Conservation (phyloP, 2,113 vertebrate species). For the Trichomycterus rosablanca region DNA sequence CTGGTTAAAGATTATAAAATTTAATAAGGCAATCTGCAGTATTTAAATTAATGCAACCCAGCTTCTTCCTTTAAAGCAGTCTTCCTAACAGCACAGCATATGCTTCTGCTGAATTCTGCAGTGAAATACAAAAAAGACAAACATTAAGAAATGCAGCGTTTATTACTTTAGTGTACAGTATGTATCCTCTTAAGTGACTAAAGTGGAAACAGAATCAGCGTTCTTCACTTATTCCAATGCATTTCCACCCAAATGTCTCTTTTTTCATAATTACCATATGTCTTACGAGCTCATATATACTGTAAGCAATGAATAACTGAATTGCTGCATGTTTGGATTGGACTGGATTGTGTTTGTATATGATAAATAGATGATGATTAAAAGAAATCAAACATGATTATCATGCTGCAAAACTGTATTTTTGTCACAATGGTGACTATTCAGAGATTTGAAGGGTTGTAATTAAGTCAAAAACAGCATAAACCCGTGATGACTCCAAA, state of each 20-base stretch:
- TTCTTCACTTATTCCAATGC: conserved; percentile 24
- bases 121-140: neutral
- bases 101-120: neutral
- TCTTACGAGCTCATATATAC: conserved; percentile 25
- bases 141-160: neutral
- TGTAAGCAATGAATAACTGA: conserved; percentile 12
- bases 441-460: conserved; percentile 1
- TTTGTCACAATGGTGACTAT: conserved; percentile 22
- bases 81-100: neutral
- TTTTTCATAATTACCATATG: conserved; percentile 28
- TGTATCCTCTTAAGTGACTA: neutral
- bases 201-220: neutral
- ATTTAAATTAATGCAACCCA: neutral
- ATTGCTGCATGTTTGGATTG: conserved; percentile 11
- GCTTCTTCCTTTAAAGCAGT: neutral
- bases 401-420: conserved; percentile 10
- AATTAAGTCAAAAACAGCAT: conserved; percentile 3
- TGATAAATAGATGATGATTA: neutral
- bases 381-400: conserved; percentile 27
- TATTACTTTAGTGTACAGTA: neutral
- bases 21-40: neutral
- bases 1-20: no score
- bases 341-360: neutral
- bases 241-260: conserved; percentile 13
- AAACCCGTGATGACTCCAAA: conserved; percentile 1